Base-by-base conservation (phyloP, 2,113 vertebrate species). In the Oreotrochilus melanogaster region DNA sequence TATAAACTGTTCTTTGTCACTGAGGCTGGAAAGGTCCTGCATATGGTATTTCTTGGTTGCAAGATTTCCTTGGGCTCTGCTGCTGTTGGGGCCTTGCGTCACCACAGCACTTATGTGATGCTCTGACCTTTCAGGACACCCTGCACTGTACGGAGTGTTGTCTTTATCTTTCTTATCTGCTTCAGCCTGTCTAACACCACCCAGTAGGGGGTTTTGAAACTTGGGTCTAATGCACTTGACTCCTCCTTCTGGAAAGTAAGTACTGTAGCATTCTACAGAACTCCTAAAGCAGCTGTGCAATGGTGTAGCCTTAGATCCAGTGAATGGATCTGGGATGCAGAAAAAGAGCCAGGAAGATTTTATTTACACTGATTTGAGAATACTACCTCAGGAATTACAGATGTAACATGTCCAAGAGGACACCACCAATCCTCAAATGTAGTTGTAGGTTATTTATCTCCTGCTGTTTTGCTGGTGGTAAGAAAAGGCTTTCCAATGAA, bases 171-270 rank as follows among this genome's bases (percentile, higher is more conserved):
- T 23, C 43, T 75, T 22, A 27, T 75, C 86, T 67, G 15, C 92
- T 81, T 85, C 45, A 78, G 33, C 28, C 53, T 47, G n/a, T 78
- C 66, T 85, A 51, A 9, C 0, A 39, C 6, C 11, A 15, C n/a
- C 7, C 30, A 78, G 35, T 13, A 91, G 58, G 23, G 73, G 3
- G 6, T 74, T 86, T 86, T 75, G 48, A 25, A 50, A 15, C 8
- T 33, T 78, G 70, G 27, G 24, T 73, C 37, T 73, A 79, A 70
- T 33, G 67, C 25, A 58, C 54, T 88, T 80, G 16, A 10, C 75
- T 94, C 74, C 60, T 86, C 45, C 70, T 90, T 78, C 31, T 82
- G 66, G 42, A 85, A 85, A 89, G 48, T 81, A 92, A 96, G 54
- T 86, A 91, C 82, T 82, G 30, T 82, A 75, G 67, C 19, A 71